Conservation (phyloP, 92 coral and sea anemone species). For the Epizoanthus scotinus region DNA sequence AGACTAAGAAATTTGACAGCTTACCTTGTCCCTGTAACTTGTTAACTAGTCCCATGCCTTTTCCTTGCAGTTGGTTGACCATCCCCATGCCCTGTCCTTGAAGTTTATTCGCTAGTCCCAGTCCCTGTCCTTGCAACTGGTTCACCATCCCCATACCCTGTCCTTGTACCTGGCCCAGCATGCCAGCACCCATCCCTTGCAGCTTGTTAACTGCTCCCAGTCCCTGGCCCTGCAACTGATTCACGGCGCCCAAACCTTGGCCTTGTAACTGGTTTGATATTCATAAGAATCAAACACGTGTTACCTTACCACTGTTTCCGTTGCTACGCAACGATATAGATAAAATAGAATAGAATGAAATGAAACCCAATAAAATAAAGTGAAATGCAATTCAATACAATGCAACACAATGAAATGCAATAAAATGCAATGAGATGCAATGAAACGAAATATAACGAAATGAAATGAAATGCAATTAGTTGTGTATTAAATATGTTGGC, state of each 20-base stretch:
- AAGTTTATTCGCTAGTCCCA: conserved; percentile 63
- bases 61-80: conserved; percentile 73
- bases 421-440: not conserved
- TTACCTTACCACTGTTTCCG: too few relatives aligned
- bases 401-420: not conserved
- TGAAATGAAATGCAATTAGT: too few relatives aligned
- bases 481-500: not conserved
- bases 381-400: too few relatives aligned
- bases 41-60: conserved; percentile 45
- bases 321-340: too few relatives aligned
- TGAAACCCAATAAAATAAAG: too few relatives aligned
- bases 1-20: too few relatives aligned
- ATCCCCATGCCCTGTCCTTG: conserved; percentile 86
- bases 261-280: conserved; percentile 56
- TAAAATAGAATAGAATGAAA: too few relatives aligned
- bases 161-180: conserved; percentile 63
- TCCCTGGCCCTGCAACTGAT: conserved; percentile 76
- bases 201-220: conserved; percentile 48
- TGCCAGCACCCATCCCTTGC: conserved; percentile 63
- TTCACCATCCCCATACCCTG: conserved; percentile 49
- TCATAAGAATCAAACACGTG: not conserved
- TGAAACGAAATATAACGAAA: too few relatives aligned
- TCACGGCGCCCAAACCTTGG: conserved; percentile 65
- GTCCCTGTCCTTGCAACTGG: conserved; percentile 68
- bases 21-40: not conserved